Percentiles rank a stretch among this genome's conserved stretches.
Conservation (phyloP, 2,797 vertebrate genomes). For the Typhlichthys eigenmanni region DNA sequence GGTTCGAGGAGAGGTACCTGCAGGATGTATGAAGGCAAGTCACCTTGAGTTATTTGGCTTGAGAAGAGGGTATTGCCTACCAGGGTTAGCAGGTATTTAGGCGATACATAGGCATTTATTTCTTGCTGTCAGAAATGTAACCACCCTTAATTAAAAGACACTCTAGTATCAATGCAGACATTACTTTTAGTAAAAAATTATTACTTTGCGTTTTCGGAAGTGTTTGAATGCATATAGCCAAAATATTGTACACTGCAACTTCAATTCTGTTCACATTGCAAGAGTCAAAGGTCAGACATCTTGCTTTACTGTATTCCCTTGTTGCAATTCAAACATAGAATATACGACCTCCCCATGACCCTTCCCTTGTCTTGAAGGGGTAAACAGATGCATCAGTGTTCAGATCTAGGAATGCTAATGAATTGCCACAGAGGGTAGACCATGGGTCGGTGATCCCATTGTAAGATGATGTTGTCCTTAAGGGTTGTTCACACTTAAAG, state of each 20-base stretch:
- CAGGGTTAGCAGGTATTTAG: constrained; percentile 45
- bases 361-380: constrained; percentile 24
- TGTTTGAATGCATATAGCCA: too few relatives aligned
- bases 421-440: constrained; percentile 28
- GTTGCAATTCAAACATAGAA: background rate
- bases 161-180: background rate
- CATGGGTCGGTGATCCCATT: constrained; percentile 31
- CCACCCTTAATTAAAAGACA: constrained; percentile 5
- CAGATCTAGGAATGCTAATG: constrained; percentile 23
- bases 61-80: constrained; percentile 51
- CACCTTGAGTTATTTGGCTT: constrained; percentile 62
- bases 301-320: background rate
- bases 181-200: background rate
- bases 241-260: too few relatives aligned
- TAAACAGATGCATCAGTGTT: constrained; percentile 21
- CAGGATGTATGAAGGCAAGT: constrained; percentile 46
- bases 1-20: constrained; percentile 44
- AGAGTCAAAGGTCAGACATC: constrained; percentile 1
- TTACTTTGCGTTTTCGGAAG: too few relatives aligned
- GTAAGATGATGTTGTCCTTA: constrained; percentile 28
- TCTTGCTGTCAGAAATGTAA: constrained; percentile 1
- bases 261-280: background rate
- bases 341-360: constrained; percentile 27
- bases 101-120: constrained; percentile 7
- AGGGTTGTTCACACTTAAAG: constrained; percentile 32